phyloP scores from a whole-genome alignment of 2,113 vertebrate genomes.

The Epinephelus cyanopodus region DNA sequence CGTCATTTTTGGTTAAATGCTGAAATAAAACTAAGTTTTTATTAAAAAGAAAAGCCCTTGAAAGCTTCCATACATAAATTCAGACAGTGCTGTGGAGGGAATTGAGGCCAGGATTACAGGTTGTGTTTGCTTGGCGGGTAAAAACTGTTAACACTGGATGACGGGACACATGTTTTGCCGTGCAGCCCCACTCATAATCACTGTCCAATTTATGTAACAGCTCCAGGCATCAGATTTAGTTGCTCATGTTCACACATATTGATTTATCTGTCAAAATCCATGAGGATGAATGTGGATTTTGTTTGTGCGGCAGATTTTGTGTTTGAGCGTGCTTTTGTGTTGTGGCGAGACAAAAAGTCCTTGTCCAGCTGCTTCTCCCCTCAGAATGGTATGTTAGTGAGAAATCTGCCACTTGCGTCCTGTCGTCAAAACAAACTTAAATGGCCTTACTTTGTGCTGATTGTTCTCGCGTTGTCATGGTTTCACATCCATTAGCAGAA shows the following conservation, averaged over 20 bases:
- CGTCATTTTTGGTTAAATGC: neutral
- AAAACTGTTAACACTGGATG: constrained; percentile 2
- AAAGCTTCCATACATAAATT: constrained; percentile 21
- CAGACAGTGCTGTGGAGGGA: neutral
- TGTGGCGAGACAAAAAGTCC: constrained; percentile 19
- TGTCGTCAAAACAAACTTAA: constrained; percentile 73
- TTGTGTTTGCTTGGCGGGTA: constrained; percentile 9
- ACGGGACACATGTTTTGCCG: neutral
- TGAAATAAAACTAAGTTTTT: constrained; percentile 13
- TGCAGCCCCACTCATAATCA: constrained; percentile 8
- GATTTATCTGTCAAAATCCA: constrained; percentile 47
- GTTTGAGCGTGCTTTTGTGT: constrained; percentile 28
- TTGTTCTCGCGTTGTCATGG: constrained; percentile 78
- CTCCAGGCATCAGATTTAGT: constrained; percentile 31
- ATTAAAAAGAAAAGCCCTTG: neutral
- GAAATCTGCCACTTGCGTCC: constrained; percentile 56
- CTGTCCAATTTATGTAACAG: constrained; percentile 13
- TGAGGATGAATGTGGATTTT: neutral
- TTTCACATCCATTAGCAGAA: constrained; percentile 80
- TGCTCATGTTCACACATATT: neutral
- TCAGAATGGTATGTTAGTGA: constrained; percentile 36
- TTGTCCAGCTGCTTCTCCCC: constrained; percentile 35
- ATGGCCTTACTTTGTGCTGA: constrained; percentile 74
- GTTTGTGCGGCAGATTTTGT: constrained; percentile 19
- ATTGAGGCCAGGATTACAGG: neutral